Evolutionary conservation across 2,888 invertebrate species (phyloP).

Genomic region (Octodonta nipae): DNA sequence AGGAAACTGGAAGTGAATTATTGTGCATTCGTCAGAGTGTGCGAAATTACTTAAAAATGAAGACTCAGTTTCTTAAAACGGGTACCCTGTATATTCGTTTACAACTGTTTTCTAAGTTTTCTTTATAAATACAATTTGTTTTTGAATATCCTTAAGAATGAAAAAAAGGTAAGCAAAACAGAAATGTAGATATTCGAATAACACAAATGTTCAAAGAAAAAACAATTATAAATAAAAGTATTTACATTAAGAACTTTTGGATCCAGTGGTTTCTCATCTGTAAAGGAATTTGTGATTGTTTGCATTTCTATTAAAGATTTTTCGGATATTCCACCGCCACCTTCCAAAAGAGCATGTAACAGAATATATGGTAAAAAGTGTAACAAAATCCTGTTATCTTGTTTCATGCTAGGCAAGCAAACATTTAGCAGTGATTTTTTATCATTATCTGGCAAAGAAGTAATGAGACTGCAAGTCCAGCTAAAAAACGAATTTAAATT

Average conservation of each 20-base stretch:
- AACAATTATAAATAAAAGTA: slow-evolving; percentile 3
- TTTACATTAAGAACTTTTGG: slow-evolving; percentile 21
- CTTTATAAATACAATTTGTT: too few relatives aligned
- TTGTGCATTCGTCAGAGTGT: too few relatives aligned
- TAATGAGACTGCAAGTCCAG: slow-evolving; percentile 60
- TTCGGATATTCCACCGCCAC: slow-evolving; percentile 31
- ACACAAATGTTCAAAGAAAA: too few relatives aligned
- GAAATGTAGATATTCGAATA: too few relatives aligned
- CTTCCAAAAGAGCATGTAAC: slow-evolving; percentile 48
- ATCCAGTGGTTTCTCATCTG: slow-evolving; percentile 17
- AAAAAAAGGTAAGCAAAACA: too few relatives aligned
- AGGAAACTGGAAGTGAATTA: too few relatives aligned
- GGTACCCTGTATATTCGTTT: too few relatives aligned
- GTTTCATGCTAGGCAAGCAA: slow-evolving; percentile 61
- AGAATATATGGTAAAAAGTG: slow-evolving; percentile 65
- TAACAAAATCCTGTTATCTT: slow-evolving; percentile 56
- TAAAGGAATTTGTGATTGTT: slow-evolving; percentile 37
- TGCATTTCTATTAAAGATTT: slow-evolving; percentile 43
- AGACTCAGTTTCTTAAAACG: too few relatives aligned
- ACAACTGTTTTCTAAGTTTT: too few relatives aligned
- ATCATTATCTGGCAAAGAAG: slow-evolving; percentile 45
- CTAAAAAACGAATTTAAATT: slow-evolving; percentile 28
- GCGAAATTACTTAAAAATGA: too few relatives aligned
- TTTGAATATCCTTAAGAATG: too few relatives aligned
- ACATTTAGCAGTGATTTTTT: slow-evolving; percentile 51